Evolutionary conservation across 2,888 invertebrate genomes (phyloP), one percentile per base, ranked within the genome.

Genomic region (Tanypteryx hageni): DNA sequence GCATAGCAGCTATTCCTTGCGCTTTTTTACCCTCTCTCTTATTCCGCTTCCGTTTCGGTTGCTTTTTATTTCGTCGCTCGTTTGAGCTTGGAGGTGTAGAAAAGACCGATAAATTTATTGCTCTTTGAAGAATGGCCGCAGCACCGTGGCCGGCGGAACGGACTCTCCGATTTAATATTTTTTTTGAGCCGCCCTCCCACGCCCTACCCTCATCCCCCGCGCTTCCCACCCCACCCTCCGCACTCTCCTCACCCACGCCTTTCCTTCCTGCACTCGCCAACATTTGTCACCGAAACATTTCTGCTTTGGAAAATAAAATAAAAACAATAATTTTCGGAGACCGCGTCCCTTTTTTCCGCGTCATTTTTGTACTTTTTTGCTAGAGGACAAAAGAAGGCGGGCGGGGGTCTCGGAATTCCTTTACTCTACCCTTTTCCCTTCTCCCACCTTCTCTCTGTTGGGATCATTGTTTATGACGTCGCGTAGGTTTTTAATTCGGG

Each of bases 201-300:
- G 5, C n/a, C n/a, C n/a, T 44, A 18, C 68, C 68, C 64, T 64
- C n/a, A n/a, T n/a, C n/a, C n/a, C 14, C 27, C 57, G 10, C 83
- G 5, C 83, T 5, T 3, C 8, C 83, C 44, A 0, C 18, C 83
- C 18, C n/a, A 16, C 64, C 57, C 57, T 83, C 18, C 10, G 31
- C n/a, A 18, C 18, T 0, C 83, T 16, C 83, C 18, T 0, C 83
- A 56, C 83, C 18, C 82, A 31, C 31, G 16, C 82, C 44, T 3
- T n/a, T 18, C n/a, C 76, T 9, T 27, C 11, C 9, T n/a, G 10
- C 31, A 13, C n/a, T 31, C 44, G 31, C 61, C 61, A 31, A 86
- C 86, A 89, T 89, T 89, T 89, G 68, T 89, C 89, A 89, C 89
- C 44, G 89, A 64, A 89, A 89, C 44, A 76, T 89, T 89, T 89